A percentile compares a stretch with the other conserved stretches of the same genome.
Evolutionary conservation across 1,140 invertebrate species (phyloP).

Genomic region (Batillaria attramentaria): DNA sequence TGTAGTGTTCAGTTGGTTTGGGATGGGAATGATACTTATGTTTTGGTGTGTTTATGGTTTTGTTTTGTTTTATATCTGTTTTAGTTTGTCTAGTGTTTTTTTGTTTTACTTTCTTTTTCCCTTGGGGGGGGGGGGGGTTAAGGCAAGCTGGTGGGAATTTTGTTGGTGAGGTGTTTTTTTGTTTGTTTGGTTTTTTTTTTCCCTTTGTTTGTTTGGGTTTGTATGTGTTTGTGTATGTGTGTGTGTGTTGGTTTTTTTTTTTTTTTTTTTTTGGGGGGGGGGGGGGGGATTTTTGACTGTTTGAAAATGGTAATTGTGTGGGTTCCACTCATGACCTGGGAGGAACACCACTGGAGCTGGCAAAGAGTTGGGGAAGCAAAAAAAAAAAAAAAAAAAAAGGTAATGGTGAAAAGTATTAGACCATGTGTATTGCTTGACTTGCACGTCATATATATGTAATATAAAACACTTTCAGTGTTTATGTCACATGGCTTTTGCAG

Average conservation of each 20-base stretch:
- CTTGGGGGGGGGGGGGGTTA: no score
- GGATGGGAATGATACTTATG: neutral
- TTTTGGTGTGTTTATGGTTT: no score
- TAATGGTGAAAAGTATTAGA: neutral
- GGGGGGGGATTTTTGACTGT: neutral
- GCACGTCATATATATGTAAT: no score
- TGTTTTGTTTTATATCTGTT: neutral
- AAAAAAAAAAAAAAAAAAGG: neutral
- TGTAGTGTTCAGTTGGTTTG: neutral
- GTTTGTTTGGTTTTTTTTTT: neutral
- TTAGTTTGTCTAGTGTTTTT: neutral
- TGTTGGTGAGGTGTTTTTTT: neutral
- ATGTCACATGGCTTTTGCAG: neutral
- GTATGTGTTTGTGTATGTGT: neutral
- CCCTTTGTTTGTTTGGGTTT: neutral
- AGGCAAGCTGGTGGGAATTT: no score
- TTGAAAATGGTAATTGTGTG: neutral
- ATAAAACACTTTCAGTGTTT: no score
- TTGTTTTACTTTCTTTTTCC: neutral
- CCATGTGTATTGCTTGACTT: no score
- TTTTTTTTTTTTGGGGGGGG: neutral
- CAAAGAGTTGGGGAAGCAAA: no score
- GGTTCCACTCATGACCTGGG: neutral
- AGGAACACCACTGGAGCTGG: no score
- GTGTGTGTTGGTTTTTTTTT: neutral